A percentile compares a stretch with the other conserved stretches of the same genome.
Evolutionary conservation across 64 coral and sea anemone genomes (phyloP).

Genomic region (Actinia tenebrosa): DNA sequence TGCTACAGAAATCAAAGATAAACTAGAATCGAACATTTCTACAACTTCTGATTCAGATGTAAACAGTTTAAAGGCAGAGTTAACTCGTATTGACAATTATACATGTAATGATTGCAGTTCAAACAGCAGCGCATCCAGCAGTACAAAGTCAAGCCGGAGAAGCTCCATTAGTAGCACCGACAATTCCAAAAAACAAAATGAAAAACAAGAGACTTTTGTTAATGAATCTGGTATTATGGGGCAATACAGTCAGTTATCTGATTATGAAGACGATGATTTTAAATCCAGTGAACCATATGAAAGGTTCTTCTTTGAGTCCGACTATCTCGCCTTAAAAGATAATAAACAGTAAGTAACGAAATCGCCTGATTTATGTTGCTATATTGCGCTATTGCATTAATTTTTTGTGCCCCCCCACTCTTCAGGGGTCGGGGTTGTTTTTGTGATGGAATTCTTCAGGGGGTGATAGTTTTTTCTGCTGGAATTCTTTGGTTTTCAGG

Average conservation of each 20-base stretch:
- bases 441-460: no score
- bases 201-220: background rate
- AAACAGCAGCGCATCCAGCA: background rate
- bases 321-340: slow-evolving; percentile 84
- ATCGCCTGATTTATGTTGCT: background rate
- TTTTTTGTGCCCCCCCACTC: no score
- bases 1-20: background rate
- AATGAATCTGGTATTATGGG: background rate
- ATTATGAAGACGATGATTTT: slow-evolving; percentile 45
- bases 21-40: background rate
- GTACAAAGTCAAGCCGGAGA: slow-evolving; percentile 13
- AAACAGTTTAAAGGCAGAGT: background rate
- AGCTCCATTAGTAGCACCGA: background rate
- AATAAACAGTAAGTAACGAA: slow-evolving; percentile 86
- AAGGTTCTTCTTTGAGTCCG: slow-evolving; percentile 95
- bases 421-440: no score
- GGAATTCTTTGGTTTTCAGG: no score
- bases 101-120: background rate
- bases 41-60: background rate
- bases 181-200: background rate
- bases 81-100: background rate
- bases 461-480: no score
- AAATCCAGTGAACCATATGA: slow-evolving; percentile 51
- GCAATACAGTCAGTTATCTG: background rate
- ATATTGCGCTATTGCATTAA: no score